A percentile compares a stretch with the other conserved stretches of the same genome.
Conservation (phyloP, 2,113 vertebrate species). For the Neoarius graeffei region DNA sequence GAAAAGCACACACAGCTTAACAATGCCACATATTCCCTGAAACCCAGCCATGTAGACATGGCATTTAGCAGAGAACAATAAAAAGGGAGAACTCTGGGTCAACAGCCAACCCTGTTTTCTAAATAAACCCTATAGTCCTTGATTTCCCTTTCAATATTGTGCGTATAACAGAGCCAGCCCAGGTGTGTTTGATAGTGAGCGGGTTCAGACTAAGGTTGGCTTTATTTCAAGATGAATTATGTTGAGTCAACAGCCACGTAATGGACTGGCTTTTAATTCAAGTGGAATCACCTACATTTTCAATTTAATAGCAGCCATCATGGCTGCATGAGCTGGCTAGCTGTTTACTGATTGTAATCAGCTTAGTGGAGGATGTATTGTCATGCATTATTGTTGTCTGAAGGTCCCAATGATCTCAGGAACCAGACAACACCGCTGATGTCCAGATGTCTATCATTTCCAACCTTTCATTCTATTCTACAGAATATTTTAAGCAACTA, state of each 20-base stretch:
- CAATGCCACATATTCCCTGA: slow-evolving; percentile 59
- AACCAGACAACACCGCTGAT: not conserved
- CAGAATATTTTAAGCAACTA: not conserved
- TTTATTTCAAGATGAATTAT: slow-evolving; percentile 31
- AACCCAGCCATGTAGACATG: slow-evolving; percentile 57
- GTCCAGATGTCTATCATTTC: not conserved
- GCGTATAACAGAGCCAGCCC: slow-evolving; percentile 64
- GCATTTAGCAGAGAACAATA: slow-evolving; percentile 67
- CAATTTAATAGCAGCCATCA: not conserved
- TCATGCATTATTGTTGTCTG: not conserved
- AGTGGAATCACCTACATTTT: slow-evolving; percentile 24
- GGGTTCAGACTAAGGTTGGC: slow-evolving; percentile 47
- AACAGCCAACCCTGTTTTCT: slow-evolving; percentile 68
- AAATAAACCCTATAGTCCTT: slow-evolving; percentile 71
- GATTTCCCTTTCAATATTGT: slow-evolving; percentile 56
- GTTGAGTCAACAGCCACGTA: slow-evolving; percentile 44
- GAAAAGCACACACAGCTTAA: slow-evolving; percentile 61
- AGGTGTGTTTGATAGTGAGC: slow-evolving; percentile 71
- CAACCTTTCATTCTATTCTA: not conserved
- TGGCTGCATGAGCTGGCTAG: not conserved
- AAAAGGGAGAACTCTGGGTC: slow-evolving; percentile 62
- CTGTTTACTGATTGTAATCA: not conserved
- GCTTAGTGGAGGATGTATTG: not conserved
- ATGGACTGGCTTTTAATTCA: slow-evolving; percentile 34
- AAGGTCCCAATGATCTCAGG: not conserved